These are phyloP conservation scores for Heliangelus exortis DNA, from an alignment of 2,797 vertebrate genomes.

Conservation along the genomic window DNA sequence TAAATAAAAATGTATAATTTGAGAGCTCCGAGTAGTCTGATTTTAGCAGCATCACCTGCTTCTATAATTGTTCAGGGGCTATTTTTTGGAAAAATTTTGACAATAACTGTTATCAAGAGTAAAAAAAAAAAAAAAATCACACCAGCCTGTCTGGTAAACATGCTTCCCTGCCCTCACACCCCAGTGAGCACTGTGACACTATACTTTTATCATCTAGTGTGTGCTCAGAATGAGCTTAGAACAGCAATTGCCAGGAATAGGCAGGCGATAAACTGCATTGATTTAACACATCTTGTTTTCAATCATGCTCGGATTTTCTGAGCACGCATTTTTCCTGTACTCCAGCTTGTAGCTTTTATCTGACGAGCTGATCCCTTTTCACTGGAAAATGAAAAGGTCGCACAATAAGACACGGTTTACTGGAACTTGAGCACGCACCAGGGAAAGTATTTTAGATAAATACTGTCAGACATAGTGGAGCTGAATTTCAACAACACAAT, in stretches of 20 bases:
- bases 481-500: constrained; percentile 86
- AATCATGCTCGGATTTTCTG: constrained; percentile 88
- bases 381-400: constrained; percentile 89
- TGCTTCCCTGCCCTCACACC: constrained; percentile 80
- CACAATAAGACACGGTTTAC: constrained; percentile 89
- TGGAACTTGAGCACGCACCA: constrained; percentile 85
- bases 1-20: constrained; percentile 50
- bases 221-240: constrained; percentile 86
- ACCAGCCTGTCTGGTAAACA: constrained; percentile 81
- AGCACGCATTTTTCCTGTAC: constrained; percentile 88
- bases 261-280: constrained; percentile 88
- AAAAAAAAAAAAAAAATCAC: constrained; percentile 59
- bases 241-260: constrained; percentile 86
- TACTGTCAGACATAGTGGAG: constrained; percentile 86
- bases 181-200: constrained; percentile 82
- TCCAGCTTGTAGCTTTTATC: constrained; percentile 86
- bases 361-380: constrained; percentile 87
- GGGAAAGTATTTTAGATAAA: constrained; percentile 89
- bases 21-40: constrained; percentile 7
- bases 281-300: constrained; percentile 90
- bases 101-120: constrained; percentile 76
- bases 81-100: constrained; percentile 73
- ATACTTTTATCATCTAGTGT: constrained; percentile 84
- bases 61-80: constrained; percentile 70
- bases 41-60: constrained; percentile 63